These are phyloP conservation scores for Oedothorax gibbosus DNA, from an alignment of 1,140 invertebrate genomes.

Conservation along the genomic window DNA sequence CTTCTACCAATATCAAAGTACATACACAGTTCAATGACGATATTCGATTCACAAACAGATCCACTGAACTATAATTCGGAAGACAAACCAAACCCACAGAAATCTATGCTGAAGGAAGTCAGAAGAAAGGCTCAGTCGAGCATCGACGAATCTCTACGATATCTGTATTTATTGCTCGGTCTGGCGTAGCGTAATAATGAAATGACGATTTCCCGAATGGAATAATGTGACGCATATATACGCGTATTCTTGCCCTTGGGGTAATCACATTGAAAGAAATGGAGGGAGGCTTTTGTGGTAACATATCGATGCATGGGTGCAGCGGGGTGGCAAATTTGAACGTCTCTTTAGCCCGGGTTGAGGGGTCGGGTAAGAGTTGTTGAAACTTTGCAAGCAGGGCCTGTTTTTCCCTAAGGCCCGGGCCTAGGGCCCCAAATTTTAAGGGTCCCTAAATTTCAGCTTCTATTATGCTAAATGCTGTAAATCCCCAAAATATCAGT, in stretches of 20 bases:
- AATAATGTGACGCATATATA: conserved; percentile 34
- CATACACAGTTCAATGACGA: too few species aligned
- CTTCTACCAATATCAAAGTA: too few species aligned
- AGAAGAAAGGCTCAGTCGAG: too few species aligned
- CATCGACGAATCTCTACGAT: conserved; percentile 5
- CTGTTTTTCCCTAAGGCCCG: too few species aligned
- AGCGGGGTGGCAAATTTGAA: conserved; percentile 42
- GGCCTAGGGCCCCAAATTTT: too few species aligned
- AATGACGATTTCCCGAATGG: conserved; percentile 29
- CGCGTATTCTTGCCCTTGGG: not conserved
- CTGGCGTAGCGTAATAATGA: conserved; percentile 43
- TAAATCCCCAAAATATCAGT: too few species aligned
- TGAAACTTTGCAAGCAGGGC: not conserved
- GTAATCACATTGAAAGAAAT: conserved; percentile 59
- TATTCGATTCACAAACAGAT: too few species aligned
- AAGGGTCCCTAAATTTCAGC: too few species aligned
- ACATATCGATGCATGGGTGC: conserved; percentile 35
- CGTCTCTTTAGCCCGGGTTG: conserved; percentile 13
- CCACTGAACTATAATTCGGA: not conserved
- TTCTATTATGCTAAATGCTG: too few species aligned
- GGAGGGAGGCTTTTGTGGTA: conserved; percentile 51
- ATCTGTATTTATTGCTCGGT: conserved; percentile 57
- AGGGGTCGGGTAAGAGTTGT: conserved; percentile 14
- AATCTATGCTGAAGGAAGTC: too few species aligned
- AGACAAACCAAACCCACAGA: not conserved